phyloP scores from a whole-genome alignment of 2,113 vertebrate genomes.

The Leptobrachium ailaonicum region DNA sequence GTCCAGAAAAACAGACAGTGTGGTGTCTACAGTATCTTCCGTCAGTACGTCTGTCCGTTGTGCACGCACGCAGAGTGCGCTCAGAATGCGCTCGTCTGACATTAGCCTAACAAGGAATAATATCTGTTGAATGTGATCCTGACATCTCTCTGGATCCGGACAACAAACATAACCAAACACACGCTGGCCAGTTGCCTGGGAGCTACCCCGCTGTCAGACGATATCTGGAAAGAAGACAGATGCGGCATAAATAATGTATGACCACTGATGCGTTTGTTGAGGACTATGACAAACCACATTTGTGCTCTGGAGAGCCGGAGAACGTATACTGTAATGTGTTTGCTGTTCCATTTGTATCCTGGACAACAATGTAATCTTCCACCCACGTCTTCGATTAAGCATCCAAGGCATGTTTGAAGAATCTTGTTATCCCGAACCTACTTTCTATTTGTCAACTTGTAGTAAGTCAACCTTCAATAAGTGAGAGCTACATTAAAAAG shows the following conservation, averaged over 20 bases:
- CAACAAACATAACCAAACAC: slow-evolving; percentile 1
- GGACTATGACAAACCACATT: background rate
- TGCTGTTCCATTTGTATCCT: background rate
- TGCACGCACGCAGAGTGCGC: too few species aligned
- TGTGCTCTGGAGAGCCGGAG: background rate
- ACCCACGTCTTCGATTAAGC: background rate
- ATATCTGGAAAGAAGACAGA: slow-evolving; percentile 27
- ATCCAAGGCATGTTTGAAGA: background rate
- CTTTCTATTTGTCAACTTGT: too few species aligned
- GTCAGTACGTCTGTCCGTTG: too few species aligned
- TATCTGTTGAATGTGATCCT: background rate
- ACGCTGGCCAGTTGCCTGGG: slow-evolving; percentile 12
- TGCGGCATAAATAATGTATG: slow-evolving; percentile 5
- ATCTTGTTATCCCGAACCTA: too few species aligned
- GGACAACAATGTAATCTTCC: background rate
- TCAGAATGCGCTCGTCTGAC: too few species aligned
- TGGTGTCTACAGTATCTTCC: too few species aligned
- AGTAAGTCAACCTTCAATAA: too few species aligned
- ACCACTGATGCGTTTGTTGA: background rate
- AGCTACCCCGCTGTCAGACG: slow-evolving; percentile 5
- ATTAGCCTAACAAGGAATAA: background rate
- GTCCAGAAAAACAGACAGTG: too few species aligned
- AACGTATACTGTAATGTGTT: slow-evolving; percentile 2
- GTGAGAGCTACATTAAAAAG: too few species aligned
- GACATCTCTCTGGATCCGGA: slow-evolving; percentile 2